Percentiles rank a stretch among this genome's conserved stretches.
Evolutionary conservation across 2,888 invertebrate genomes (phyloP).

Genomic region (Gymnoscelis rufifasciata): DNA sequence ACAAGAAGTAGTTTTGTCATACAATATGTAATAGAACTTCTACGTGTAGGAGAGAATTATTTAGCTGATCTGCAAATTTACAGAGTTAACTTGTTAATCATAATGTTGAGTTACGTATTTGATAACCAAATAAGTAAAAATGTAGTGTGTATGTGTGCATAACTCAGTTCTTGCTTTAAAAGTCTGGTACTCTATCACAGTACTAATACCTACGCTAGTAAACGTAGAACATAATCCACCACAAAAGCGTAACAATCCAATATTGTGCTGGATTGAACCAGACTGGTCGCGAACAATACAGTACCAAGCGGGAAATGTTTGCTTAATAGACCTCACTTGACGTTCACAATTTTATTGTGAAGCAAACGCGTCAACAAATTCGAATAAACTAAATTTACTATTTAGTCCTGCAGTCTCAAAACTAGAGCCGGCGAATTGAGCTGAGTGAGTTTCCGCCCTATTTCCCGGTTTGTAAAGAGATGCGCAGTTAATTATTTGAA

Average conservation of each 20-base stretch:
- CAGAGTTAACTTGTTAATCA: too few species aligned
- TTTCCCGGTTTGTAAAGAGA: conserved; percentile 18
- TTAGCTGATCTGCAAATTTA: too few species aligned
- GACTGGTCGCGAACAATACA: conserved; percentile 45
- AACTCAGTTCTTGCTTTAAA: too few species aligned
- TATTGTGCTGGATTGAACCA: conserved; percentile 33
- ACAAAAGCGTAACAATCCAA: conserved; percentile 24
- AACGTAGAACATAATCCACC: conserved; percentile 22
- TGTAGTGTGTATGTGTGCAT: too few species aligned
- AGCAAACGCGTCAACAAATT: conserved; percentile 58
- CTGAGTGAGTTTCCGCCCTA: conserved; percentile 33
- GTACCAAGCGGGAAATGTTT: conserved; percentile 54
- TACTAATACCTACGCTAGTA: background rate
- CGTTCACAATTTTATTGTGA: conserved; percentile 59
- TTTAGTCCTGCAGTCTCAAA: conserved; percentile 38
- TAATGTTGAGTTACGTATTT: too few species aligned
- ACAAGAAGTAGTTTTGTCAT: conserved; percentile 32
- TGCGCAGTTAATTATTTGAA: background rate
- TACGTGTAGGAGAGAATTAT: background rate
- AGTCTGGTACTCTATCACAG: too few species aligned
- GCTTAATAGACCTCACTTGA: conserved; percentile 50
- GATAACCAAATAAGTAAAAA: too few species aligned
- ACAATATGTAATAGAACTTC: background rate
- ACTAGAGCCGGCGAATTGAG: conserved; percentile 23
- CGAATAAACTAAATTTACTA: conserved; percentile 49